phyloP scores from a whole-genome alignment of 2,888 invertebrate species.

The Thera obeliscata region DNA sequence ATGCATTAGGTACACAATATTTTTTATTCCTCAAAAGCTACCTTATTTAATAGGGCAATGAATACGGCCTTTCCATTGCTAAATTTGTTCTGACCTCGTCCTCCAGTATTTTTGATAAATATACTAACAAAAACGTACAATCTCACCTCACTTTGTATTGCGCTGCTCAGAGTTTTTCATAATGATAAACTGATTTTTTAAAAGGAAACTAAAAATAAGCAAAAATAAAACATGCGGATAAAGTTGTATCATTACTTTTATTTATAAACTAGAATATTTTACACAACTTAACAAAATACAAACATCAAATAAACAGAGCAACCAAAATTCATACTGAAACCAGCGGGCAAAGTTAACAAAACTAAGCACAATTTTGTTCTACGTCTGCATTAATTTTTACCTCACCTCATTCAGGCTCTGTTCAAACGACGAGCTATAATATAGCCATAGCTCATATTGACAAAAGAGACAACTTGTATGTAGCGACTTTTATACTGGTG shows the following conservation, averaged over 20 bases:
- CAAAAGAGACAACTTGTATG: background rate
- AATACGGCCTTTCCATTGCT: background rate
- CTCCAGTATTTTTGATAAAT: background rate
- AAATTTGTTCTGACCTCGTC: background rate
- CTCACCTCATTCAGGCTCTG: background rate
- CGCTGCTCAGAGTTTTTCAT: no score
- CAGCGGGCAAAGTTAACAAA: slow-evolving; percentile 56
- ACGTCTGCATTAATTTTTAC: slow-evolving; percentile 24
- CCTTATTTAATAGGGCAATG: slow-evolving; percentile 8
- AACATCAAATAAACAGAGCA: slow-evolving; percentile 82
- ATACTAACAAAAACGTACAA: background rate
- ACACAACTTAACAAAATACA: slow-evolving; percentile 85
- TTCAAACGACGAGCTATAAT: slow-evolving; percentile 1
- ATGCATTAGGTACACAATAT: slow-evolving; percentile 14
- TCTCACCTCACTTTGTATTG: background rate
- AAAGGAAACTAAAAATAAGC: slow-evolving; percentile 56
- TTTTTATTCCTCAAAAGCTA: background rate
- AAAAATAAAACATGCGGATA: slow-evolving; percentile 74
- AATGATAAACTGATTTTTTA: slow-evolving; percentile 1
- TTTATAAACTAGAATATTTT: slow-evolving; percentile 83
- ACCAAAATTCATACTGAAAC: slow-evolving; percentile 73
- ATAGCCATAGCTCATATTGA: background rate
- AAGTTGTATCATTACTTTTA: slow-evolving; percentile 74
- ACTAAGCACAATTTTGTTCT: slow-evolving; percentile 32
- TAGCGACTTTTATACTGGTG: no score